Evolutionary conservation across 2,113 vertebrate species (phyloP).

Genomic region (Leucoraja erinaceus): DNA sequence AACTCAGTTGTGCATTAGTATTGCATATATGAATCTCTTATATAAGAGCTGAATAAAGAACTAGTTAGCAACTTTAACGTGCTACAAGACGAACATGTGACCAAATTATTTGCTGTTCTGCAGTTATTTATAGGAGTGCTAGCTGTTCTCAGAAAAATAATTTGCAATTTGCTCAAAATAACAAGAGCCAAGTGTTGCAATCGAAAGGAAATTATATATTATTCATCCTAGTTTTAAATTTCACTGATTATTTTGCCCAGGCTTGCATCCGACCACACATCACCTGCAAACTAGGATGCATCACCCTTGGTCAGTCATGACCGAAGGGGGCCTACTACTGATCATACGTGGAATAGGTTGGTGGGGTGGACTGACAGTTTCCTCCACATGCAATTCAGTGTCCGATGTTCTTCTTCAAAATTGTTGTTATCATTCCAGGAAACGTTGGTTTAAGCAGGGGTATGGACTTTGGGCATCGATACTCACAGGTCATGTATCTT

Average conservation of each 20-base stretch:
- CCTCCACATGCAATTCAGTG: background rate
- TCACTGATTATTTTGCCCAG: background rate
- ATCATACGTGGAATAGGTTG: background rate
- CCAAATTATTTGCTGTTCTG: background rate
- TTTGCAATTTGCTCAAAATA: conserved; percentile 13
- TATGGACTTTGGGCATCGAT: background rate
- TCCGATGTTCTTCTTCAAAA: background rate
- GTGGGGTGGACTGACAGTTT: background rate
- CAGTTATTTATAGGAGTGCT: background rate
- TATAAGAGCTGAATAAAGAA: background rate
- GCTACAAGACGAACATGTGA: background rate
- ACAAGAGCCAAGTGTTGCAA: background rate
- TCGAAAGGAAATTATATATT: background rate
- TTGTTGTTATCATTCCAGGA: background rate
- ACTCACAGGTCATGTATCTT: background rate
- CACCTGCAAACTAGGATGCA: too few relatives aligned
- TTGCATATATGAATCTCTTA: background rate
- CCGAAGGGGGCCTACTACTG: background rate
- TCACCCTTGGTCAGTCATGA: too few relatives aligned
- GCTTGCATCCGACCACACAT: too few relatives aligned
- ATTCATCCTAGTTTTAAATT: background rate
- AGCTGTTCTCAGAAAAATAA: background rate
- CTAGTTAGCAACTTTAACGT: background rate
- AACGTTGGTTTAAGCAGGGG: background rate
- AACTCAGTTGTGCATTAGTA: background rate